These are phyloP conservation scores for Mus pahari DNA, from an alignment of 2,113 vertebrate genomes.

Conservation along the genomic window DNA sequence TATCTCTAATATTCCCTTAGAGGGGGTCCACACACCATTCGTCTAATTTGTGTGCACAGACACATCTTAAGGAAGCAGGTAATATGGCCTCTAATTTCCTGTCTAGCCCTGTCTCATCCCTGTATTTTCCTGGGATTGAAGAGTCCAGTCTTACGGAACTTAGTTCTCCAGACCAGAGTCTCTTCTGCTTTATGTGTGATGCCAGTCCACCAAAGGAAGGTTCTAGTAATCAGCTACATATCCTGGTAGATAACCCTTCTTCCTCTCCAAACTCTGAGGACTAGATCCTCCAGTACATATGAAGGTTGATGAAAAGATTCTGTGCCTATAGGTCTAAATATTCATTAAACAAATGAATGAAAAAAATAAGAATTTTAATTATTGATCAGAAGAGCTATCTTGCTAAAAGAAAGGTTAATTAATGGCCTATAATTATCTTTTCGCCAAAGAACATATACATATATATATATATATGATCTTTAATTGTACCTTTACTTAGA, in stretches of 20 bases:
- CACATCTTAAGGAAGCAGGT: neutral
- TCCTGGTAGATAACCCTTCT: neutral
- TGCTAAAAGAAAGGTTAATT: neutral
- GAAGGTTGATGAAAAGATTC: neutral
- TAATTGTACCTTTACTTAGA: no score
- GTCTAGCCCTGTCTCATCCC: neutral
- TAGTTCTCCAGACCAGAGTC: neutral
- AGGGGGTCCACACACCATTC: neutral
- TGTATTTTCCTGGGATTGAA: neutral
- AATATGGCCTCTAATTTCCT: neutral
- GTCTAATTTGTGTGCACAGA: neutral
- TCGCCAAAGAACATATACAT: neutral
- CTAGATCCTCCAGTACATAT: neutral
- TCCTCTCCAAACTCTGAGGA: neutral
- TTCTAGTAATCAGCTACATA: neutral
- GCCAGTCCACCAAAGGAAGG: no score
- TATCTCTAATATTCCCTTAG: neutral
- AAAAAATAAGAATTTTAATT: neutral
- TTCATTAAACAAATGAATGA: neutral
- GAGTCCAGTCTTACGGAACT: neutral
- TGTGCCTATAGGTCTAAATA: neutral
- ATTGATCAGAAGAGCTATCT: neutral
- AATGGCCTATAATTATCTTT: neutral
- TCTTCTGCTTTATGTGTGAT: neutral
- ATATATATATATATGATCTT: no score